These are phyloP conservation scores for Paratilapia polleni DNA, from an alignment of 2,113 vertebrate species.

Conservation along the genomic window DNA sequence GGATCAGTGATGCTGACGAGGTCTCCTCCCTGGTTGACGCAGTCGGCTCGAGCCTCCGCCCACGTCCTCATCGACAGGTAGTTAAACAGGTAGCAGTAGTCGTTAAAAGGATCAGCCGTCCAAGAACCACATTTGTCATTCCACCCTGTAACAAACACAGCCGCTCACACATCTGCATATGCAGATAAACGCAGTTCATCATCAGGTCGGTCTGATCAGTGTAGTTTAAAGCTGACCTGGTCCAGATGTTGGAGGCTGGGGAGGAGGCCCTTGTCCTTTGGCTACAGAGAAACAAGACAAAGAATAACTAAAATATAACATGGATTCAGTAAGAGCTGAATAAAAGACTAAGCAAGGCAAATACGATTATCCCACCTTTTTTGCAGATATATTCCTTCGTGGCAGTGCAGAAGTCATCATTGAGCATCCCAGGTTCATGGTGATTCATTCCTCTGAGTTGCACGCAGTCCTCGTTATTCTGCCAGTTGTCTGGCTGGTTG, in stretches of 20 bases:
- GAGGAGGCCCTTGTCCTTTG: constrained; percentile 79
- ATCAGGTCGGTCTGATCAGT: neutral
- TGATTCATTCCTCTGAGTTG: constrained; percentile 66
- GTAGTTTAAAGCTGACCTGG: constrained; percentile 67
- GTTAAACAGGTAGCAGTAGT: constrained; percentile 82
- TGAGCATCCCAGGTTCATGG: constrained; percentile 51
- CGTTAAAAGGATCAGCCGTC: constrained; percentile 77
- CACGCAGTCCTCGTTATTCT: constrained; percentile 77
- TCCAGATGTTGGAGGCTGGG: constrained; percentile 77
- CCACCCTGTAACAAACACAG: constrained; percentile 72
- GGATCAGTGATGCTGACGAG: constrained; percentile 81
- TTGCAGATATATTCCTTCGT: constrained; percentile 76
- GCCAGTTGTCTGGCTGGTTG: constrained; percentile 78
- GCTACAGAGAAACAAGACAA: constrained; percentile 42
- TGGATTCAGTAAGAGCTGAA: neutral
- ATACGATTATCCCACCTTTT: constrained; percentile 66
- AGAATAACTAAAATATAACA: neutral
- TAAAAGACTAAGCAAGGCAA: neutral
- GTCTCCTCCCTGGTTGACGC: constrained; percentile 80
- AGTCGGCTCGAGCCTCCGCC: constrained; percentile 80
- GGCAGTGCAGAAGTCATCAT: constrained; percentile 71
- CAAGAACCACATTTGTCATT: constrained; percentile 81
- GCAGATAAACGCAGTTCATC: neutral
- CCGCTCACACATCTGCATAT: no score
- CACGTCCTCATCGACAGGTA: constrained; percentile 75